phyloP scores from a whole-genome alignment of 2,113 vertebrate species.

The Pardalotus punctatus region DNA sequence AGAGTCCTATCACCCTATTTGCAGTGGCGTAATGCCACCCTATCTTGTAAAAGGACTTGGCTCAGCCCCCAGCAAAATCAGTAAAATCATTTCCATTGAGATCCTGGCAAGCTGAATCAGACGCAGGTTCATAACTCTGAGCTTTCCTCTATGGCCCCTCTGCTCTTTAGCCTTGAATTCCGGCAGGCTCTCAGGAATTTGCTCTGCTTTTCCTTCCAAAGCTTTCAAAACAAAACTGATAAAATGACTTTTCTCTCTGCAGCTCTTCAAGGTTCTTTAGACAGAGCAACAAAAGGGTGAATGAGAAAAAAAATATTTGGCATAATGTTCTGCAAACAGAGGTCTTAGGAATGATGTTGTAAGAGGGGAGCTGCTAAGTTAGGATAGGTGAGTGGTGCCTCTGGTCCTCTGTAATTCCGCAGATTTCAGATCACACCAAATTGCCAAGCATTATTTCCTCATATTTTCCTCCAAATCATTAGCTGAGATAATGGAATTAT shows the following conservation, averaged over 20 bases:
- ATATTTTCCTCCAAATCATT: neutral
- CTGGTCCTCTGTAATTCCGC: neutral
- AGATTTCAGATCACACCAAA: neutral
- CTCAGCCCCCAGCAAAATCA: neutral
- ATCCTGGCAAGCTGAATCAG: neutral
- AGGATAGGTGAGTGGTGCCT: neutral
- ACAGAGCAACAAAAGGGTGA: neutral
- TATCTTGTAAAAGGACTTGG: neutral
- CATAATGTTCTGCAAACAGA: neutral
- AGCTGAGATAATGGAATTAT: neutral
- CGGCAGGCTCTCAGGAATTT: neutral
- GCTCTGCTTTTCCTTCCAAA: neutral
- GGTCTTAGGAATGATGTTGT: neutral
- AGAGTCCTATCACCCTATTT: neutral
- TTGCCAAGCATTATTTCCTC: neutral
- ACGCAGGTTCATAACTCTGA: neutral
- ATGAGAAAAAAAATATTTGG: neutral
- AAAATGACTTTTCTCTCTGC: neutral
- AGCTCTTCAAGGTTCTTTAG: conserved; percentile 19
- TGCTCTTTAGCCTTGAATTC: neutral
- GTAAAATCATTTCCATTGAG: neutral
- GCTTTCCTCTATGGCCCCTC: neutral
- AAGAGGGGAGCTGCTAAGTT: neutral
- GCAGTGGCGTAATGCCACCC: neutral
- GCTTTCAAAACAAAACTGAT: neutral